Evolutionary conservation across 2,113 vertebrate genomes (phyloP).

Genomic region (Nibea albiflora): DNA sequence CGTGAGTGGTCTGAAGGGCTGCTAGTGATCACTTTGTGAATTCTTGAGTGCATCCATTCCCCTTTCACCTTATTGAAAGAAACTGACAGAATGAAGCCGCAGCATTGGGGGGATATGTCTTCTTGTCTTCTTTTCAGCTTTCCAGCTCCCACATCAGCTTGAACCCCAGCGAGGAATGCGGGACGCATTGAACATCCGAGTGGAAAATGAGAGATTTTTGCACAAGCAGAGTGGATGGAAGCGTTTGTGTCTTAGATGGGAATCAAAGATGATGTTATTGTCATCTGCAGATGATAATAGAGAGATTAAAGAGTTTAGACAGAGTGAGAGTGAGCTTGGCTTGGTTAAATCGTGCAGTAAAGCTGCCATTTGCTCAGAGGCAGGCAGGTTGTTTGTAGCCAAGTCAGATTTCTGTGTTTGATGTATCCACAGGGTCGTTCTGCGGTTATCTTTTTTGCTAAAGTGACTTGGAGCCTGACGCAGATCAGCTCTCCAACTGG

Average conservation of each 20-base stretch:
- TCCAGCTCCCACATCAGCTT: conserved; percentile 18
- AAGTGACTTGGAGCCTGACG: not conserved
- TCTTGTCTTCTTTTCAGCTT: not conserved
- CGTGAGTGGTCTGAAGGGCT: not conserved
- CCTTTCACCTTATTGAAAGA: conserved; percentile 5
- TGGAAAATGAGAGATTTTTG: conserved; percentile 6
- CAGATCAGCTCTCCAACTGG: not conserved
- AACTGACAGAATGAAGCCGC: conserved; percentile 11
- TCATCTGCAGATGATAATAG: conserved; percentile 40
- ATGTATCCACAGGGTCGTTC: not conserved
- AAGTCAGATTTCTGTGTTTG: conserved; percentile 32
- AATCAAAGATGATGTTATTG: conserved; percentile 33
- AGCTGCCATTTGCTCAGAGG: conserved; percentile 12
- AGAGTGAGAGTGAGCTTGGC: not conserved
- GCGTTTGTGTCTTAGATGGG: conserved; percentile 15
- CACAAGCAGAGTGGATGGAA: not conserved
- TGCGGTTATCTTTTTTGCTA: conserved; percentile 2
- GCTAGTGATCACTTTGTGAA: not conserved
- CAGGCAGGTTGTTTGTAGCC: not conserved
- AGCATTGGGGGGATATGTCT: not conserved
- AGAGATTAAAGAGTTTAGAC: not conserved
- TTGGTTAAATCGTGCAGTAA: conserved; percentile 12
- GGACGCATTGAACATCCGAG: conserved; percentile 14
- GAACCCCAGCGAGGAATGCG: conserved; percentile 35
- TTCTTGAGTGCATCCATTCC: not conserved